Evolutionary conservation across 2,888 invertebrate genomes (phyloP).

Genomic region (Xylocampa areola): DNA sequence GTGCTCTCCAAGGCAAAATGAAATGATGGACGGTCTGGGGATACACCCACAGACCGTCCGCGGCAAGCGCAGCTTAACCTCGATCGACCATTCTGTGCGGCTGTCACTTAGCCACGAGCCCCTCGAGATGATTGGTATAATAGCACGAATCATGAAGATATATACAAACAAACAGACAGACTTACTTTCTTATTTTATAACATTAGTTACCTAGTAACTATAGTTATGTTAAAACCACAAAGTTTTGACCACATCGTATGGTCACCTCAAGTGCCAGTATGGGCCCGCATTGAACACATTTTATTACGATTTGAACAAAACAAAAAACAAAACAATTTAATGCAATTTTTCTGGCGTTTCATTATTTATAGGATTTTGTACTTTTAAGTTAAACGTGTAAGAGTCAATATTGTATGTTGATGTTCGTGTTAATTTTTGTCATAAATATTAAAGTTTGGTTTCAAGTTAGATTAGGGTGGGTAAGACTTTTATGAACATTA

Average conservation of each 20-base stretch:
- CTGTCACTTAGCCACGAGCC: no score
- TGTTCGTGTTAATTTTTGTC: conserved; percentile 42
- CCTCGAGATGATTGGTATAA: no score
- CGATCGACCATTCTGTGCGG: no score
- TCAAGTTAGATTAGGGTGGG: conserved; percentile 31
- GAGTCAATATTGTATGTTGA: not conserved
- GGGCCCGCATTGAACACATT: conserved; percentile 54
- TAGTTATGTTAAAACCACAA: conserved; percentile 35
- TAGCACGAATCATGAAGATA: no score
- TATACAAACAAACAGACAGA: not conserved
- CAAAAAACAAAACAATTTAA: conserved; percentile 25
- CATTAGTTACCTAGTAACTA: not conserved
- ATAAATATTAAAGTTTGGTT: conserved; percentile 38
- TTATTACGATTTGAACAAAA: conserved; percentile 34
- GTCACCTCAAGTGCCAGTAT: conserved; percentile 21
- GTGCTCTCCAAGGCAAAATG: no score
- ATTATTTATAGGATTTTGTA: not conserved
- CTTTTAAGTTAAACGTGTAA: fast-evolving
- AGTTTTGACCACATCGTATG: conserved; percentile 28
- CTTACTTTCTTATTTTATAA: not conserved
- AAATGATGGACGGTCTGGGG: no score
- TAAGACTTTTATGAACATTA: conserved; percentile 7
- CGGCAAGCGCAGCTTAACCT: no score
- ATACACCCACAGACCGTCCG: no score
- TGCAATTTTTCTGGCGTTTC: conserved; percentile 25